These are phyloP conservation scores for Clarias magur DNA, from an alignment of 2,113 vertebrate species.

Conservation along the genomic window DNA sequence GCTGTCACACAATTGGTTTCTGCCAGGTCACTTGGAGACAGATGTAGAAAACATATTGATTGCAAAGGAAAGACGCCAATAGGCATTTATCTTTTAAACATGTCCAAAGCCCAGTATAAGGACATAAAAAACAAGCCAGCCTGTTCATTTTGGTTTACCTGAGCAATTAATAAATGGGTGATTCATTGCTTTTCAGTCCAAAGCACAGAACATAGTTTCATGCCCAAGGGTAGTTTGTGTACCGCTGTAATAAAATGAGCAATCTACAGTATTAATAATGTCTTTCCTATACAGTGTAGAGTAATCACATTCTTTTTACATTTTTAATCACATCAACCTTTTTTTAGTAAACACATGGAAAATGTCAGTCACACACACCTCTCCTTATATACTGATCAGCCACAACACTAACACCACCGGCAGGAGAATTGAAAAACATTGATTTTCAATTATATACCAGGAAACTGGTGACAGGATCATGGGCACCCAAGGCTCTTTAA, in stretches of 20 bases:
- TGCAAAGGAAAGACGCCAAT: conserved; percentile 40
- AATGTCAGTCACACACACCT: neutral
- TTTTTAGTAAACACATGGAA: neutral
- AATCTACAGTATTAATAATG: neutral
- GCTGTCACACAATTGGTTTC: conserved; percentile 50
- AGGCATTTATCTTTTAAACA: conserved; percentile 15
- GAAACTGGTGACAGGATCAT: too few species aligned
- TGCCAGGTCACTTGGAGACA: conserved; percentile 53
- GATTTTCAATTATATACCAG: too few species aligned
- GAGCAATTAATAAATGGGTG: conserved; percentile 30
- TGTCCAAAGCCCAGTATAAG: conserved; percentile 17
- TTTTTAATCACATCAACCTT: neutral
- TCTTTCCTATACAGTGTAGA: neutral
- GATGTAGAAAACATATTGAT: conserved; percentile 63
- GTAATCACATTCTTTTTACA: neutral
- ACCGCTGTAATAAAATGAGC: neutral
- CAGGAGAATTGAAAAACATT: too few species aligned
- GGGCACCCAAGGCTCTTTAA: too few species aligned
- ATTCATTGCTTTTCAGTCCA: conserved; percentile 25
- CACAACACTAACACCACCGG: too few species aligned
- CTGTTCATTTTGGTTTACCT: conserved; percentile 10
- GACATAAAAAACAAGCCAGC: conserved; percentile 5
- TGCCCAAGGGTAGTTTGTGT: neutral
- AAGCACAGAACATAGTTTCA: neutral
- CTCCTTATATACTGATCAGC: neutral